phyloP scores from a whole-genome alignment of 35 echinoderm and acorn worm species.

The Heliocidaris erythrogramma region DNA sequence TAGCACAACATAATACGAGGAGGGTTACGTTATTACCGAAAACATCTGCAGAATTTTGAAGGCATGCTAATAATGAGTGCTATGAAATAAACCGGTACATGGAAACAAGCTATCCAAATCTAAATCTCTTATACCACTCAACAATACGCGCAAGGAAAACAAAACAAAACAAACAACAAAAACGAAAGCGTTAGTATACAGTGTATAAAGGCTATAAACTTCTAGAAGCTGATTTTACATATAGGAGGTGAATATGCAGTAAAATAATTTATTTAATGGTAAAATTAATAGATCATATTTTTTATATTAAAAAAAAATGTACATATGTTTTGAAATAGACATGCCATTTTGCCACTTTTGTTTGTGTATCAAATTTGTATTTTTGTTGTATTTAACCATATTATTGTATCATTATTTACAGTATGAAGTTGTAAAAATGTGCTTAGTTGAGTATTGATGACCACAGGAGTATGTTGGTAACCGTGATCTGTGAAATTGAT shows the following conservation, averaged over 20 bases:
- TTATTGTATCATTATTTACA: conserved; percentile 4
- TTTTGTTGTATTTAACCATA: conserved; percentile 29
- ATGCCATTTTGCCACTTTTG: conserved; percentile 6
- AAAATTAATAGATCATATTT: conserved; percentile 21
- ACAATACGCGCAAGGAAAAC: too few species aligned
- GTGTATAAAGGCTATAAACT: not conserved
- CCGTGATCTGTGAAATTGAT: not conserved
- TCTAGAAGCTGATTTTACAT: not conserved
- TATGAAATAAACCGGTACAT: too few species aligned
- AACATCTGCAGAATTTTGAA: too few species aligned
- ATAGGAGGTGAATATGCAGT: not conserved
- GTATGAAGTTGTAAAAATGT: not conserved
- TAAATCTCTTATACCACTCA: too few species aligned
- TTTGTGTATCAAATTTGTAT: conserved; percentile 10
- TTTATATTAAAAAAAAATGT: conserved; percentile 31
- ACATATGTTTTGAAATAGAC: conserved; percentile 37
- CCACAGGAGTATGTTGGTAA: not conserved
- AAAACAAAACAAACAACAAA: too few species aligned
- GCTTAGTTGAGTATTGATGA: not conserved
- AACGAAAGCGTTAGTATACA: not conserved
- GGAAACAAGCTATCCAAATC: too few species aligned
- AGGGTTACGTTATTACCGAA: too few species aligned
- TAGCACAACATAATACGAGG: too few species aligned
- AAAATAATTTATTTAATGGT: conserved; percentile 42
- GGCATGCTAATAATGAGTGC: too few species aligned